A percentile compares a stretch with the other conserved stretches of the same genome.
Evolutionary conservation across 2,888 invertebrate species (phyloP).

Genomic region (Chaitophorus viminalis): DNA sequence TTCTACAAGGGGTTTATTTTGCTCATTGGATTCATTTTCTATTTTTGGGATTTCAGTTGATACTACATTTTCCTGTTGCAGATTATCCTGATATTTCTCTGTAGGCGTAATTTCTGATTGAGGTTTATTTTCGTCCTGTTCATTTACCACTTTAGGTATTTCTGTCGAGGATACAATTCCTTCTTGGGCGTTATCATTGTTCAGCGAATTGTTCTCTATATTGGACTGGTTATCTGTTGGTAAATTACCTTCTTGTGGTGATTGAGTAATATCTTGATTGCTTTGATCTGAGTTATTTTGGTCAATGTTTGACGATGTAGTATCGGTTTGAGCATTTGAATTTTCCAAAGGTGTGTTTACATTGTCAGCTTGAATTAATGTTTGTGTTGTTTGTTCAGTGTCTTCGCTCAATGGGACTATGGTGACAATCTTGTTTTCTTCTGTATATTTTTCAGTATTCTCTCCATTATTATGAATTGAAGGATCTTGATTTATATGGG

Average conservation of each 20-base stretch:
- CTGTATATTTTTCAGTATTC: neutral
- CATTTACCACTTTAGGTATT: neutral
- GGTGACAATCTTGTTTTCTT: neutral
- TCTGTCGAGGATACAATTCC: neutral
- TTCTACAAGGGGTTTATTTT: neutral
- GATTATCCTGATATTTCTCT: neutral
- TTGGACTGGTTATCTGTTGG: neutral
- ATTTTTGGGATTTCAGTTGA: slow-evolving; percentile 6
- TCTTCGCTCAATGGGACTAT: neutral
- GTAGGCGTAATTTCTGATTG: slow-evolving; percentile 7
- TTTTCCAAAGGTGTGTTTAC: neutral
- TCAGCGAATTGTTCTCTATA: neutral
- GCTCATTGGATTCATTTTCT: neutral
- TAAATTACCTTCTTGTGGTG: neutral
- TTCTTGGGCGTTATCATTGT: neutral
- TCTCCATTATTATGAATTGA: neutral
- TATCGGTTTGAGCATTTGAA: neutral
- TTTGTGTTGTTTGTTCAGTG: slow-evolving; percentile 1
- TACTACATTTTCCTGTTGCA: neutral
- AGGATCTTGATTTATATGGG: neutral
- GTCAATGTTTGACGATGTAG: neutral
- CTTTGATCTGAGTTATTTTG: neutral
- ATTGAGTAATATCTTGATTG: slow-evolving; percentile 1
- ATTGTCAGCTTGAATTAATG: neutral
- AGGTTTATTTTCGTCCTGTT: neutral